Evolutionary conservation across 2,113 vertebrate species (phyloP).

Genomic region (Himantopus leucocephalus): DNA sequence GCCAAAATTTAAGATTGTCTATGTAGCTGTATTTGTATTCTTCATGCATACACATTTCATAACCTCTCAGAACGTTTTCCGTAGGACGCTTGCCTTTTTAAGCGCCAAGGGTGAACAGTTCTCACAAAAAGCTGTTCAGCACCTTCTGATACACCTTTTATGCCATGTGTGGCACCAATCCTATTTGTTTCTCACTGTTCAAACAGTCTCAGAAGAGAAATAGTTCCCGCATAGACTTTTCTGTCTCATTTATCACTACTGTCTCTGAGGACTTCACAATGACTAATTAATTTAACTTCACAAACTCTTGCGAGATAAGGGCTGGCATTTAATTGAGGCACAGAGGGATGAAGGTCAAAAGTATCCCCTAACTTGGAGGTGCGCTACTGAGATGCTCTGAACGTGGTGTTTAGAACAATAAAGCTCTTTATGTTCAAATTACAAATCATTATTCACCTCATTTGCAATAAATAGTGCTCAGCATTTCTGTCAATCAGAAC

Average conservation of each 20-base stretch:
- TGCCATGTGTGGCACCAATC: not conserved
- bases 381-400: not conserved
- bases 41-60: not conserved
- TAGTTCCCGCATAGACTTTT: conserved; percentile 22
- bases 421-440: not conserved
- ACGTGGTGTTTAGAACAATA: not conserved
- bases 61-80: not conserved
- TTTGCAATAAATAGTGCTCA: not conserved
- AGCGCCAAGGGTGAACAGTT: not conserved
- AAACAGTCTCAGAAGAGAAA: not conserved
- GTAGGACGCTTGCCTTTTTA: not conserved
- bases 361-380: not conserved
- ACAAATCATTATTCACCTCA: not conserved
- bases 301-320: conserved; percentile 29
- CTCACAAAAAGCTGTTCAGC: not conserved
- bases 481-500: not conserved
- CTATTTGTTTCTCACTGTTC: conserved; percentile 21
- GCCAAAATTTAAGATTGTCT: not conserved
- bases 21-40: not conserved
- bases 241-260: conserved; percentile 45
- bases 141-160: not conserved
- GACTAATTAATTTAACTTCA: conserved; percentile 59
- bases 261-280: conserved; percentile 23
- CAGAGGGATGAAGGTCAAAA: conserved; percentile 33
- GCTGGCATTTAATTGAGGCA: conserved; percentile 24